Base-by-base conservation (phyloP, 1,140 invertebrate genomes). In the Littorina saxatilis region DNA sequence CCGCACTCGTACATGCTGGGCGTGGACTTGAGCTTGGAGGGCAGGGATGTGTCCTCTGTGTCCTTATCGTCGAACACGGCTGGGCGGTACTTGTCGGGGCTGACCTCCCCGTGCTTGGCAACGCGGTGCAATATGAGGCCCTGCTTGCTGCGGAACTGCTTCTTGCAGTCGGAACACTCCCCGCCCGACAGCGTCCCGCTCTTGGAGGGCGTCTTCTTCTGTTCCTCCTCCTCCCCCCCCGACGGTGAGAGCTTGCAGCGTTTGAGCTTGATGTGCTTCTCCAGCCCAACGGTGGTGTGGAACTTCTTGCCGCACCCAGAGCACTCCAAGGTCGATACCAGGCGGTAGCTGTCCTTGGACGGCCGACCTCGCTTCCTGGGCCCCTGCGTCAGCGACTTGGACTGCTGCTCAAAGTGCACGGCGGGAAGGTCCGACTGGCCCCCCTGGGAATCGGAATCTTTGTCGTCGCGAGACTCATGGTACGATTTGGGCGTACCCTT, bases 331-430 rank as follows among this genome's bases (percentile, higher is more conserved):
- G 66, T 68, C 32, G 66, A 68, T 17, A 23, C 66, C 32, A 35
- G 66, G 27, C 23, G 66, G 35, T 68, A 68, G 35, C 66, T 68
- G 66, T 68, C 66, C 13, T 68, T 68, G 66, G 66, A 68, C 37
- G 66, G 66, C 5, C 66, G 32, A 0, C 66, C 66, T 0, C 66
- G 66, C 35, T 68, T 68, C 35, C 66, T 68, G 35, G 32, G 37
- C 15, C 32, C 66, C 35, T 5, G 43, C 43, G 43, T 47, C 7
- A 17, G 7, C 43, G 7, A 5, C 5, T 17, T 15, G 13, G 0
- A 3, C 2, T 68, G 32, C 27, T 68, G 2, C 39, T 68, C 66
- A 68, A 39, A 37, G 35, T 68, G 35, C 4, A 68, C 20, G 15
- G 66, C 17, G 35, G 61, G 61, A 15, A 63, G 5, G 3, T 13